Conservation (phyloP, 2,113 vertebrate genomes). For the Electrona antarctica region DNA sequence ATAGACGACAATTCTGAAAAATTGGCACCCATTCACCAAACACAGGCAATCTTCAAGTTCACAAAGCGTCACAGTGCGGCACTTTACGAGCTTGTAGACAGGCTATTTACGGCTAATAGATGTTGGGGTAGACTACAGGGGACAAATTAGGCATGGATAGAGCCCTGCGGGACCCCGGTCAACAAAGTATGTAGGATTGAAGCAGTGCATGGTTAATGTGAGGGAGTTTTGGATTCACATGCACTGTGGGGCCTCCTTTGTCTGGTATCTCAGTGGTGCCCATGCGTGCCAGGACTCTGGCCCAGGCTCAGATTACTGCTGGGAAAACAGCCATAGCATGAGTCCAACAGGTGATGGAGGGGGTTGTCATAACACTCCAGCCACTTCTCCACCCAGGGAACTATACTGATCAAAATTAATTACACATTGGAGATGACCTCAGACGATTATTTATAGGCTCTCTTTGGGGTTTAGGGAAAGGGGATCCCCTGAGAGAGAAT, state of each 20-base stretch:
- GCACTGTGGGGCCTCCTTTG: constrained; percentile 37
- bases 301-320: constrained; percentile 59
- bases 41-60: too few species aligned
- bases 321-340: constrained; percentile 61
- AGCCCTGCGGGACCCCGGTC: too few species aligned
- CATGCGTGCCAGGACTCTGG: constrained; percentile 29
- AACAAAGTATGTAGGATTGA: too few species aligned
- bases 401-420: constrained; percentile 71
- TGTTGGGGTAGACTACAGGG: too few species aligned
- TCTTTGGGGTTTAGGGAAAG: constrained; percentile 44
- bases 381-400: constrained; percentile 35
- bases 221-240: constrained; percentile 9
- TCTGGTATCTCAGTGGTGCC: constrained; percentile 34
- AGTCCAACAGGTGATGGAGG: constrained; percentile 73
- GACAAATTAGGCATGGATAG: neutral
- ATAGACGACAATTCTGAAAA: too few species aligned
- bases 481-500: constrained; percentile 44
- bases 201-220: too few species aligned
- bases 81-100: too few species aligned
- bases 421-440: constrained; percentile 64
- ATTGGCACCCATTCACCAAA: too few species aligned
- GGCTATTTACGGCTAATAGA: too few species aligned
- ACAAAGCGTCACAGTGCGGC: too few species aligned
- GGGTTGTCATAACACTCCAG: constrained; percentile 63
- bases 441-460: constrained; percentile 71